phyloP scores from a whole-genome alignment of 2,888 invertebrate species.

The Imbricaverruca yamaguchii region DNA sequence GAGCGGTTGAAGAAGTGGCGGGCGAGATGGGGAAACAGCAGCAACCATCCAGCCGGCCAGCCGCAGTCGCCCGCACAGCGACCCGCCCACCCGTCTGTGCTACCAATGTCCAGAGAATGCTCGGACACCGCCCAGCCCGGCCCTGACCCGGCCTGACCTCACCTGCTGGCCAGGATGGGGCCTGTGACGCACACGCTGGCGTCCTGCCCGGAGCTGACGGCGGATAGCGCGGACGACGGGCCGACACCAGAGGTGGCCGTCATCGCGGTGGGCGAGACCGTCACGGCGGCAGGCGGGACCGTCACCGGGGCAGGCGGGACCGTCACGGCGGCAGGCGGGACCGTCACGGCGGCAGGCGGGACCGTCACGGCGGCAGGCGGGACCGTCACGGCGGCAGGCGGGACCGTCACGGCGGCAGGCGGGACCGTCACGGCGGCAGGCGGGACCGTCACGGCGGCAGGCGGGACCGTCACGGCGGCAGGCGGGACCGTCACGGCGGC shows the following conservation, averaged over 20 bases:
- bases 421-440: not conserved
- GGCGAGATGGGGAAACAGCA: too few relatives aligned
- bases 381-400: not conserved
- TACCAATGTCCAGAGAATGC: too few relatives aligned
- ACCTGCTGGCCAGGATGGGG: not conserved
- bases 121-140: too few relatives aligned
- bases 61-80: too few relatives aligned
- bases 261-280: not conserved
- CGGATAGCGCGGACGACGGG: not conserved
- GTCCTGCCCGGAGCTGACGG: not conserved
- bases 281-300: not conserved
- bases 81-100: too few relatives aligned
- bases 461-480: not conserved
- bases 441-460: not conserved
- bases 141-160: not conserved
- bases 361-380: not conserved
- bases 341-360: not conserved
- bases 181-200: not conserved
- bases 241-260: not conserved
- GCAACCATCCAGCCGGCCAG: too few relatives aligned
- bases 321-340: not conserved
- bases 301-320: not conserved
- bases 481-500: not conserved
- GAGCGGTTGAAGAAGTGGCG: too few relatives aligned
- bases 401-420: not conserved